Evolutionary conservation across 2,888 invertebrate species (phyloP).

Genomic region (Girardia tigrina): DNA sequence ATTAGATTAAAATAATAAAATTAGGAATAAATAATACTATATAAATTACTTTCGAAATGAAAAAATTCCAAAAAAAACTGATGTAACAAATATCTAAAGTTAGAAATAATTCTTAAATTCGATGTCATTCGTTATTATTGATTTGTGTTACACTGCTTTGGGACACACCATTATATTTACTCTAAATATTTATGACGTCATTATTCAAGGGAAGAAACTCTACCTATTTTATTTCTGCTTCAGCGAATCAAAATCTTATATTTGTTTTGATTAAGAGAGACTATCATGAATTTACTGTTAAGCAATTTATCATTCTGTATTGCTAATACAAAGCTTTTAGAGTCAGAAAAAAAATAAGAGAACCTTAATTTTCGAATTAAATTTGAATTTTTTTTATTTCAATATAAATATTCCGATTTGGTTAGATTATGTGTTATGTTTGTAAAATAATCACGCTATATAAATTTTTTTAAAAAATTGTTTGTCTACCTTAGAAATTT

Average conservation of each 20-base stretch:
- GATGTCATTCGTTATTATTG: conserved; percentile 25
- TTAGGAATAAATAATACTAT: no score
- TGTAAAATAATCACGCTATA: no score
- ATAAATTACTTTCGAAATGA: conserved; percentile 13
- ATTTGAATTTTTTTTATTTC: no score
- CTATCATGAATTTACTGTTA: background rate
- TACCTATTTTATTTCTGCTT: conserved; percentile 23
- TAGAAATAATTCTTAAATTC: conserved; percentile 18
- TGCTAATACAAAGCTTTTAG: background rate
- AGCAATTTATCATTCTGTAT: background rate
- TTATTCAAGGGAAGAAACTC: conserved; percentile 23
- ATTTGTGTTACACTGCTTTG: conserved; percentile 18
- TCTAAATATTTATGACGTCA: conserved; percentile 17
- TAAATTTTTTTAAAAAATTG: no score
- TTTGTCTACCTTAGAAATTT: no score
- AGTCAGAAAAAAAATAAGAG: no score
- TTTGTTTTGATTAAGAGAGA: conserved; percentile 11
- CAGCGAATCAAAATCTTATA: background rate
- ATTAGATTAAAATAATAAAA: no score
- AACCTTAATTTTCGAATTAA: no score
- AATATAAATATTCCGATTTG: no score
- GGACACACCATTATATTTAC: conserved; percentile 23
- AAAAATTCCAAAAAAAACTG: background rate
- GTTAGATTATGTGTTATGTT: no score
- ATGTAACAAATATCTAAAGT: background rate